Evolutionary conservation across 2,113 vertebrate genomes (phyloP).

Genomic region (Lepisosteus osseus): DNA sequence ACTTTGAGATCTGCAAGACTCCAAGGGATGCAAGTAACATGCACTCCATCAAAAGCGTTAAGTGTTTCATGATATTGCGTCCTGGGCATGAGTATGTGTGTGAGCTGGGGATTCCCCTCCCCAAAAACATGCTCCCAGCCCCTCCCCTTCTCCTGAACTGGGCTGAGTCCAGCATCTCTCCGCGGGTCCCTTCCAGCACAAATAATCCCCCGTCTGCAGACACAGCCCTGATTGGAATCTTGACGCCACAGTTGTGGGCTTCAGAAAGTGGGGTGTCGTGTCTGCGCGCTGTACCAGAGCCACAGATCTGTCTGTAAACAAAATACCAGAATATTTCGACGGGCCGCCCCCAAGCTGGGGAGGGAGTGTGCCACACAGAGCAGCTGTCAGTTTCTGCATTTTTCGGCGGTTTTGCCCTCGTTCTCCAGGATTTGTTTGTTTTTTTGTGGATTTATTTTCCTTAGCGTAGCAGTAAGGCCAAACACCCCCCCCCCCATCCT

Average conservation of each 20-base stretch:
- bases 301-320: slow-evolving; percentile 45
- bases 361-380: slow-evolving; percentile 13
- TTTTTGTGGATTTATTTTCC: not conserved
- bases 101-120: slow-evolving; percentile 9
- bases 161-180: slow-evolving; percentile 30
- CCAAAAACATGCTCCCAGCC: slow-evolving; percentile 9
- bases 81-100: slow-evolving; percentile 11
- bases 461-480: too few relatives aligned
- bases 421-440: not conserved
- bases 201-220: slow-evolving; percentile 66
- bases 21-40: too few relatives aligned
- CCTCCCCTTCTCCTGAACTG: not conserved
- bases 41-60: too few relatives aligned
- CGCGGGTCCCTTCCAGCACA: slow-evolving; percentile 56
- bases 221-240: slow-evolving; percentile 64
- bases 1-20: too few relatives aligned
- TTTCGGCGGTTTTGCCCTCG: not conserved
- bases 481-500: too few relatives aligned
- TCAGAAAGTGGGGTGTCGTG: slow-evolving; percentile 46
- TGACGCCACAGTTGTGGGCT: slow-evolving; percentile 65
- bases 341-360: slow-evolving; percentile 25
- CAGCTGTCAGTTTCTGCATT: too few relatives aligned
- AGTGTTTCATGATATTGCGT: too few relatives aligned
- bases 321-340: slow-evolving; percentile 44
- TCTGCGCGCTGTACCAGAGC: slow-evolving; percentile 29